Percentiles rank a stretch among this genome's conserved stretches.
Evolutionary conservation across 2,797 vertebrate species (phyloP).

Genomic region (Tinamus major): DNA sequence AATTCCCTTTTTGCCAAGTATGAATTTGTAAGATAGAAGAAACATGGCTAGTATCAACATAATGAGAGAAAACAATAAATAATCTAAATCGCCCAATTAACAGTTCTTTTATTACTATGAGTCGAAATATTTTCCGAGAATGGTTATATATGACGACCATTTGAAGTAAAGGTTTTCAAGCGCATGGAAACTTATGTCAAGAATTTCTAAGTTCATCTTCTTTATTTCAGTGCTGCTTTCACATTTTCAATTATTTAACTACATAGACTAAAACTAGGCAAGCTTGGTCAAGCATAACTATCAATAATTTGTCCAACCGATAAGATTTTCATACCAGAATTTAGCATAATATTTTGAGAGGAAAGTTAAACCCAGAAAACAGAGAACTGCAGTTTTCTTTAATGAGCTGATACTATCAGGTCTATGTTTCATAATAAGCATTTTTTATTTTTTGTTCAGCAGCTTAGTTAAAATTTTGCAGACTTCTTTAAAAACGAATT

Average conservation of each 20-base stretch:
- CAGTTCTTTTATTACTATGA: background rate
- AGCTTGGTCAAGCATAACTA: background rate
- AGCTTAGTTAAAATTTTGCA: background rate
- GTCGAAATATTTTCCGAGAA: background rate
- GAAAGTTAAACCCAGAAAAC: background rate
- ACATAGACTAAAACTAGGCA: background rate
- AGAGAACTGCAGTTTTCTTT: background rate
- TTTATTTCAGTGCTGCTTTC: background rate
- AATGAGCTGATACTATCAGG: background rate
- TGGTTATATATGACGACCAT: background rate
- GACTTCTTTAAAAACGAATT: background rate
- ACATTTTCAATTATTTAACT: background rate
- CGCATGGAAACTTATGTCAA: background rate
- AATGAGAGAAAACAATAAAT: background rate
- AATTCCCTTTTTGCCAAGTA: background rate
- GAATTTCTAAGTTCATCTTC: background rate
- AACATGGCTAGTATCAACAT: background rate
- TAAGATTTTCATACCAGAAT: background rate
- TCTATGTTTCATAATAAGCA: background rate
- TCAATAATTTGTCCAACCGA: background rate
- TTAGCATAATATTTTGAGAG: background rate
- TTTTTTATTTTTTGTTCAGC: background rate
- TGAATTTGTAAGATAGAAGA: background rate
- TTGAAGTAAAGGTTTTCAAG: background rate
- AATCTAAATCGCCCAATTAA: background rate